A percentile compares a stretch with the other conserved stretches of the same genome.
Conservation (phyloP, 2,888 invertebrate genomes). For the Nymphalis urticae region DNA sequence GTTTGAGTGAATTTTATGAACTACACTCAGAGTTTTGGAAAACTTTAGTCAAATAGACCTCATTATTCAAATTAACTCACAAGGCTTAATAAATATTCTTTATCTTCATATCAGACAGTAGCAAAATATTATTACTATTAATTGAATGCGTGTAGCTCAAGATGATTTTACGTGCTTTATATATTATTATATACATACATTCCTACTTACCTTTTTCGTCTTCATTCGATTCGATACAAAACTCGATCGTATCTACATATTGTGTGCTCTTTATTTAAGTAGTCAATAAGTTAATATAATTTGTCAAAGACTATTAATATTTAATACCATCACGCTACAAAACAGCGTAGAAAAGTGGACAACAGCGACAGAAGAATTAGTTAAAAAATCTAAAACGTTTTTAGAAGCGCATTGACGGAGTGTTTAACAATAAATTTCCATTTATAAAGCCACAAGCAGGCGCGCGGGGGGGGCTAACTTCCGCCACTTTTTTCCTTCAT, state of each 20-base stretch:
- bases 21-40: slow-evolving; percentile 49
- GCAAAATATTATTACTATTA: neutral
- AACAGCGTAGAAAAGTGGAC: slow-evolving; percentile 41
- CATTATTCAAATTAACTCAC: slow-evolving; percentile 14
- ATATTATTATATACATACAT: no score
- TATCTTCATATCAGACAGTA: neutral
- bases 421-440: slow-evolving; percentile 82
- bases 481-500: slow-evolving; percentile 81
- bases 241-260: no score
- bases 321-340: slow-evolving; percentile 19
- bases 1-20: slow-evolving; percentile 77
- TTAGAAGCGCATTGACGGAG: slow-evolving; percentile 71
- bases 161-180: no score
- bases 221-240: no score
- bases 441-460: slow-evolving; percentile 78
- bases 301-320: slow-evolving; percentile 4
- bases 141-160: no score
- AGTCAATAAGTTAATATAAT: neutral
- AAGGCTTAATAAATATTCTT: neutral
- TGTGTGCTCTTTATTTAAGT: no score
- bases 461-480: slow-evolving; percentile 58
- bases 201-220: no score
- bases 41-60: slow-evolving; percentile 47
- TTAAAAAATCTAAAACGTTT: slow-evolving; percentile 63
- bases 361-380: slow-evolving; percentile 52